Conservation (phyloP, 2,797 vertebrate genomes). For the Melanotaenia pygmaea region DNA sequence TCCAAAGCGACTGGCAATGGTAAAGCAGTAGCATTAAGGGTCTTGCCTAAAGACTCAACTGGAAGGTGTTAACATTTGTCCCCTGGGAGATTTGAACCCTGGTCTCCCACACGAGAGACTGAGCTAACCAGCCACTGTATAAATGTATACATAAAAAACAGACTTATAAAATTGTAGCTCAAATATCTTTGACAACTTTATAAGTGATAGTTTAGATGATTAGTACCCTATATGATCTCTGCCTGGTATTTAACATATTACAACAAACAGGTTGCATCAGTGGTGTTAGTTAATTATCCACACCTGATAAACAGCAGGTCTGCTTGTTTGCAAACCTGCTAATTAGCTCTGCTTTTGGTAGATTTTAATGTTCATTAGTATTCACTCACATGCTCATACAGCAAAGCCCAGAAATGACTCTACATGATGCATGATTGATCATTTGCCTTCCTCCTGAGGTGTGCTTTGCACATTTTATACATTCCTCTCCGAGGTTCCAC, state of each 20-base stretch:
- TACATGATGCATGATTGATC: slow-evolving; percentile 30
- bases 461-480: slow-evolving; percentile 16
- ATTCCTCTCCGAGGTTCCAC: slow-evolving; percentile 28
- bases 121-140: no score
- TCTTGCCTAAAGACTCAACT: no score
- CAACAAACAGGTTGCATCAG: not conserved
- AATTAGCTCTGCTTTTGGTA: not conserved
- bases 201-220: no score
- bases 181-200: no score
- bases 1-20: no score
- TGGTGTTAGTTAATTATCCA: not conserved
- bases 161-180: no score
- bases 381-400: slow-evolving; percentile 21
- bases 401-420: slow-evolving; percentile 28
- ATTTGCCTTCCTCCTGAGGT: slow-evolving; percentile 48
- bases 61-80: no score
- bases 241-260: not conserved
- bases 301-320: not conserved
- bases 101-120: no score
- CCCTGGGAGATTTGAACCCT: no score
- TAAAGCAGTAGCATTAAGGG: no score
- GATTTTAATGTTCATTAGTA: not conserved
- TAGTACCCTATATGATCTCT: no score
- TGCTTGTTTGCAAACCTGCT: not conserved
- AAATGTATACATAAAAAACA: no score